Evolutionary conservation across 2,113 vertebrate genomes (phyloP).

Genomic region (Crotophaga sulcirostris): DNA sequence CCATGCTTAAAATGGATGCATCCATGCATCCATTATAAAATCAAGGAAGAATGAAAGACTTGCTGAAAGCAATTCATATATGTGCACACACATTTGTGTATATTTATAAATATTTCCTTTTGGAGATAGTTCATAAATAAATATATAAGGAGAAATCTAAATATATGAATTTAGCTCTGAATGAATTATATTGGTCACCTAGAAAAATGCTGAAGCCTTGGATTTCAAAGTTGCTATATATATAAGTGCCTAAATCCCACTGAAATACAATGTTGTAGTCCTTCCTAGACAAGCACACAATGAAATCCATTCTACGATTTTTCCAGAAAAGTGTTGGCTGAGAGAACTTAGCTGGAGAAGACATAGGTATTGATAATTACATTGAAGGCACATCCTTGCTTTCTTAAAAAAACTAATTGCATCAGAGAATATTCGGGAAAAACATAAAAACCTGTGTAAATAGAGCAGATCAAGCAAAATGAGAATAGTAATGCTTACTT

Average conservation of each 20-base stretch:
- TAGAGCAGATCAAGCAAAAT: background rate
- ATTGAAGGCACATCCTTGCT: background rate
- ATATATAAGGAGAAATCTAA: background rate
- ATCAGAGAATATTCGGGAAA: background rate
- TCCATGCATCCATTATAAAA: background rate
- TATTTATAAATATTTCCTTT: background rate
- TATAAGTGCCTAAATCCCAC: constrained; percentile 11
- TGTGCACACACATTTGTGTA: background rate
- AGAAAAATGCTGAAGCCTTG: background rate
- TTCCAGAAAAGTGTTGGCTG: background rate
- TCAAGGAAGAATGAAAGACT: background rate
- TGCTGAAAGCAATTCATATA: background rate
- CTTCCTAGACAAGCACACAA: background rate
- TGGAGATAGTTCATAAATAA: background rate
- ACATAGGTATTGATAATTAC: background rate
- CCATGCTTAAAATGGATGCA: background rate
- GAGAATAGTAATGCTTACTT: background rate
- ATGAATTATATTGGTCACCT: background rate
- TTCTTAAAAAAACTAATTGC: background rate
- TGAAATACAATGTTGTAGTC: background rate
- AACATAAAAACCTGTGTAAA: background rate
- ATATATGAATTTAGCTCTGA: background rate
- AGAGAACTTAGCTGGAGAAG: background rate
- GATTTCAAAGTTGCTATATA: background rate
- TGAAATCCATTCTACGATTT: background rate